A percentile compares a stretch with the other conserved stretches of the same genome.
Conservation (phyloP, 2,888 invertebrate species). For the Ochropleura plecta region DNA sequence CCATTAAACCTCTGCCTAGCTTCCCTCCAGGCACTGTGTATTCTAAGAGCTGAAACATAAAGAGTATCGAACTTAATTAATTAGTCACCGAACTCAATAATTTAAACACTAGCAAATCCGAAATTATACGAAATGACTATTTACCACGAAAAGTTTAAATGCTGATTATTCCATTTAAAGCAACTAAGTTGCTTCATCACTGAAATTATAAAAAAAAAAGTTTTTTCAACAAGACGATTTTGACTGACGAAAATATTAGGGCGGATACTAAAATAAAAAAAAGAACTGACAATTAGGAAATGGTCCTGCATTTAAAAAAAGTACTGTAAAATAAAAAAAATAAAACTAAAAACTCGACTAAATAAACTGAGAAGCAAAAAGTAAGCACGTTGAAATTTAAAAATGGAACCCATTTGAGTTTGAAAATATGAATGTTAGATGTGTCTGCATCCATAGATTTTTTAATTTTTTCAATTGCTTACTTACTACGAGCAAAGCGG, state of each 20-base stretch:
- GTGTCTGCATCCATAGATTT: no score
- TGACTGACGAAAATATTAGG: no score
- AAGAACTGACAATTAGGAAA: neutral
- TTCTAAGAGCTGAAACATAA: slow-evolving; percentile 43
- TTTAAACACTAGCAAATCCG: neutral
- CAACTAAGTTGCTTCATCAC: neutral
- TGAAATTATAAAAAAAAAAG: neutral
- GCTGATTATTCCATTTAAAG: neutral
- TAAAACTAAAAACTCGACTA: no score
- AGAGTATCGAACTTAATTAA: neutral
- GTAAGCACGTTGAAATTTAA: no score
- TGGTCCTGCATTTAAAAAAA: neutral
- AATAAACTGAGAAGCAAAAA: no score
- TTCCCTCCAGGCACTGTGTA: slow-evolving; percentile 36
- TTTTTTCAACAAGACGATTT: no score
- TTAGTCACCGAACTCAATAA: no score
- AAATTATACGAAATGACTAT: neutral
- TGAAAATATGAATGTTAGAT: no score
- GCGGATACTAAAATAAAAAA: no score
- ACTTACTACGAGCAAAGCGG: neutral
- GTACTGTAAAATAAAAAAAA: neutral
- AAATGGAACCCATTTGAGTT: no score
- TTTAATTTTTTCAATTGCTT: no score
- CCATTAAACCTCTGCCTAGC: slow-evolving; percentile 43
- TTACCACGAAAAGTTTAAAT: no score